A percentile compares a stretch with the other conserved stretches of the same genome.
These are phyloP conservation scores for Lipotes vexillifer DNA, from an alignment of 2,113 vertebrate genomes.

Conservation along the genomic window DNA sequence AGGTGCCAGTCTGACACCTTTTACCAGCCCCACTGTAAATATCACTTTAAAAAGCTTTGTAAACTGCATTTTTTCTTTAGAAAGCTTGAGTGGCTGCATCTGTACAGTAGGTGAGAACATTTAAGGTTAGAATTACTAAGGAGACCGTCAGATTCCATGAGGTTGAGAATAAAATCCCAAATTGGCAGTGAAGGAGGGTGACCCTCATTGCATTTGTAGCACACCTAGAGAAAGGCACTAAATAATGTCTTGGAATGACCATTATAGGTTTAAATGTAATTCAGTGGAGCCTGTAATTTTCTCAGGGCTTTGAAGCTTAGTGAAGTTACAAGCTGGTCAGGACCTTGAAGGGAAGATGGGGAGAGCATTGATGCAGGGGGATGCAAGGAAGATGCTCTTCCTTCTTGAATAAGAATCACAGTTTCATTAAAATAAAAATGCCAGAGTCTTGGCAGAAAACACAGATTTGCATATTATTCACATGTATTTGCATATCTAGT, in stretches of 20 bases:
- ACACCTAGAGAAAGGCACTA: background rate
- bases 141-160: conserved; percentile 43
- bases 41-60: conserved; percentile 35
- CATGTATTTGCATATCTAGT: conserved; percentile 61
- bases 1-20: conserved; percentile 29
- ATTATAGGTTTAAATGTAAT: conserved; percentile 38
- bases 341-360: conserved; percentile 12
- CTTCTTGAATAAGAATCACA: conserved; percentile 48
- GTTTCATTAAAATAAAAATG: conserved; percentile 58
- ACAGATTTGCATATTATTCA: conserved; percentile 65
- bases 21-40: conserved; percentile 8
- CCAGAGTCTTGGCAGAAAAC: conserved; percentile 54
- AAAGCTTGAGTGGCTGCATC: conserved; percentile 22
- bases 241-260: conserved; percentile 33
- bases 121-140: conserved; percentile 55
- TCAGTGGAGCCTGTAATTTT: conserved; percentile 42
- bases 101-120: conserved; percentile 40
- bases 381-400: conserved; percentile 19
- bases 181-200: background rate
- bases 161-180: conserved; percentile 58
- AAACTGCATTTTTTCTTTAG: background rate
- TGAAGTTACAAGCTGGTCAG: conserved; percentile 39
- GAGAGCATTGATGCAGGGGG: background rate
- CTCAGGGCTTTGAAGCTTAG: conserved; percentile 34
- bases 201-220: conserved; percentile 4